Evolutionary conservation across 2,888 invertebrate species (phyloP), one percentile per base, ranked within the genome.

Genomic region (Chelonus formosanus): DNA sequence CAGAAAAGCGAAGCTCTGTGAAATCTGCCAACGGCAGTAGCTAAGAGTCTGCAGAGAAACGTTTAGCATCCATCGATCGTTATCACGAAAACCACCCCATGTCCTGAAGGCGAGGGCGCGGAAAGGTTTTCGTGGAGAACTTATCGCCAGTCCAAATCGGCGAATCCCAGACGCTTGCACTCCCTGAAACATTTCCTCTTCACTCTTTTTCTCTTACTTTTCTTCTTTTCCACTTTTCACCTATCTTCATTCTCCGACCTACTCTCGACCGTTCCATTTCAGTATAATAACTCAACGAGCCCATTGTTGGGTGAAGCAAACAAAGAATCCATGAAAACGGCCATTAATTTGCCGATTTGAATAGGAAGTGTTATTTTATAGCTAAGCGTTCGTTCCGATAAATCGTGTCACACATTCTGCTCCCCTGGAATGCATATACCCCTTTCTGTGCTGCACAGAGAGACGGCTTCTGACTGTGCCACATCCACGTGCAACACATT

Each of bases 321-420:
- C 80, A 77, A 81, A 81, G 79, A 80, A 78, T 80, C 74, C 76
- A 75, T 75, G 77, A 76, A 80, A 80, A 75, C 75, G 77, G 67
- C 79, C 80, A 79, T 80, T 81, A 81, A 80, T 81, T 79, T 78
- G 75, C 71, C 75, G 77, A 76, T 79, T 76, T 80, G 78, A 81
- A 80, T 81, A 74, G 78, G 75, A 78, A 80, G 78, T 81, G 79
- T 81, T 81, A 81, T 81, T 81, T 81, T 81, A 81, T 80, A 78
- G 78, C 75, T 73, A 71, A 72, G 71, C 74, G 70, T 77, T 77
- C 77, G 75, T 72, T 78, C 68, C 74, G 74, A 78, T 79, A 79
- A 80, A 80, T 80, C 76, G 73, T 70, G 67, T 70, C 72, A 65
- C 65, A 67, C 56, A 66, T 47, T 50, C 40, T 34, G 61, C 52